Percentiles rank a stretch among this genome's conserved stretches.
These are phyloP conservation scores for Vipera latastei DNA, from an alignment of 2,797 vertebrate genomes.

Conservation along the genomic window DNA sequence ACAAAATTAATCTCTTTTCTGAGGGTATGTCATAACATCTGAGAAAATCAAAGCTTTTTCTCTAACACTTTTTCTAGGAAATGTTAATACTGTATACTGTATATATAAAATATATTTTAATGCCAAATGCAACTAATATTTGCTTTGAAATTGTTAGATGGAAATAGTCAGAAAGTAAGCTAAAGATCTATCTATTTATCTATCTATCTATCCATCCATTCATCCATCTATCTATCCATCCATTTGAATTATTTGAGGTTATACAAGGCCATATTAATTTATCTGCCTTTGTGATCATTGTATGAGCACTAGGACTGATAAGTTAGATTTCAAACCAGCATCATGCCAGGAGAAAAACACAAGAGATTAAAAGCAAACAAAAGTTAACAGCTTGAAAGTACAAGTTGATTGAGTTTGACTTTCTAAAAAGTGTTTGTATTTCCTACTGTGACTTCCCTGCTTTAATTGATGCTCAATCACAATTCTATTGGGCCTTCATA, in stretches of 20 bases:
- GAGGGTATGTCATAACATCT: not conserved
- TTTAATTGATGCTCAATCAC: conserved; percentile 57
- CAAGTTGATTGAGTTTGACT: conserved; percentile 64
- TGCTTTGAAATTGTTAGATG: conserved; percentile 12
- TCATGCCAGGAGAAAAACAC: not conserved
- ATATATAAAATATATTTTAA: not conserved
- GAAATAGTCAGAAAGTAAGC: not conserved
- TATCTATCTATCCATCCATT: not conserved
- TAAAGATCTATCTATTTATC: not conserved
- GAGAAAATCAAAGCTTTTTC: not conserved
- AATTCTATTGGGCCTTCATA: conserved; percentile 51
- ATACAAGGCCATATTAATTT: not conserved
- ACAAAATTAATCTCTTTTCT: not conserved
- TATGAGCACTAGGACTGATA: conserved; percentile 31
- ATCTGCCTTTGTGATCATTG: not conserved
- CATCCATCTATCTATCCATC: not conserved
- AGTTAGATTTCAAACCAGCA: conserved; percentile 33
- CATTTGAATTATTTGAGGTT: conserved; percentile 1
- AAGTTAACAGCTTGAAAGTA: conserved; percentile 50
- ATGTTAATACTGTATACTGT: not conserved
- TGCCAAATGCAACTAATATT: not conserved
- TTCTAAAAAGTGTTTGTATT: conserved; percentile 58
- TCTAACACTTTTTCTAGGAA: not conserved
- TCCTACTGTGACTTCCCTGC: conserved; percentile 48
- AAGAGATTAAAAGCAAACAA: conserved; percentile 50